Percentiles rank a stretch among this genome's conserved stretches.
These are phyloP conservation scores for Antechinus flavipes DNA, from an alignment of 2,113 vertebrate genomes.

Conservation along the genomic window DNA sequence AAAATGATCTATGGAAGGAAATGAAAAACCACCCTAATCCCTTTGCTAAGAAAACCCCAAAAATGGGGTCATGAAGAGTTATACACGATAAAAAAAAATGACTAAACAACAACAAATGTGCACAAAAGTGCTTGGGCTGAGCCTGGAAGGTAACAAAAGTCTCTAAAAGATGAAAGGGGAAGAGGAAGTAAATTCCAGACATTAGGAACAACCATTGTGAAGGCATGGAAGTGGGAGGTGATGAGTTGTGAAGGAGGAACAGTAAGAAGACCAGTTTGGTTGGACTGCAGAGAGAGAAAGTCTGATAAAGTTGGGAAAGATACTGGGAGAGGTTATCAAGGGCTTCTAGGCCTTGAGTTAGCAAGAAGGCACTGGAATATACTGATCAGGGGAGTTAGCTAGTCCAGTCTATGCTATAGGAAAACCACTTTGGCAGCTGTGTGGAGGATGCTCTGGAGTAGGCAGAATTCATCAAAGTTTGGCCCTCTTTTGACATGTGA, in stretches of 20 bases:
- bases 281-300: not conserved
- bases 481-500: not conserved
- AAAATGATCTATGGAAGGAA: not conserved
- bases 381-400: not conserved
- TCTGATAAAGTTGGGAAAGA: not conserved
- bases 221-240: not conserved
- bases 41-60: not conserved
- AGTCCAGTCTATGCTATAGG: not conserved
- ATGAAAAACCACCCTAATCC: not conserved
- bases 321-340: not conserved
- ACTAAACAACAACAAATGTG: not conserved
- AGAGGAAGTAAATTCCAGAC: not conserved
- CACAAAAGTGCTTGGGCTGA: too few species aligned
- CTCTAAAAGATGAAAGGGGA: not conserved
- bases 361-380: not conserved
- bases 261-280: not conserved
- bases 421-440: not conserved
- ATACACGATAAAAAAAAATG: not conserved
- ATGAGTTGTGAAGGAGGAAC: not conserved
- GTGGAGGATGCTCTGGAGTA: not conserved
- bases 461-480: not conserved
- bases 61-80: not conserved
- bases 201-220: not conserved
- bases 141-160: not conserved
- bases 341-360: not conserved